Conservation (phyloP, 1,140 invertebrate genomes). For the Lordiphosa collinella region DNA sequence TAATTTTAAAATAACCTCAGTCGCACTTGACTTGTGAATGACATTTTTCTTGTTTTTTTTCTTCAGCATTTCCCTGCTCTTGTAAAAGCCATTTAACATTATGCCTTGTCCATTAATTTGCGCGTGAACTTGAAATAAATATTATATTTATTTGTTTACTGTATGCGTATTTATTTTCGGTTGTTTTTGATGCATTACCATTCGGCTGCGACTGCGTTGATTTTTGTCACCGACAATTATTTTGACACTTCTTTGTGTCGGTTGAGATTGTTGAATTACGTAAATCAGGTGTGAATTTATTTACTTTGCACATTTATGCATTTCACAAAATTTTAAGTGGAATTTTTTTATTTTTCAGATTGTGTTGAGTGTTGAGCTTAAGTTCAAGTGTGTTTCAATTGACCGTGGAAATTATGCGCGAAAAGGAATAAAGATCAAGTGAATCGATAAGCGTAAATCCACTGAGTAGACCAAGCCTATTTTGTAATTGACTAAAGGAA, state of each 20-base stretch:
- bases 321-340: constrained; percentile 36
- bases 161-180: too few species aligned
- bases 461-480: background rate
- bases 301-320: constrained; percentile 66
- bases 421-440: constrained; percentile 36
- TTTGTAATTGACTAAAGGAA: background rate
- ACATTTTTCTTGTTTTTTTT: background rate
- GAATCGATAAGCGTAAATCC: constrained; percentile 14
- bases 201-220: constrained; percentile 22
- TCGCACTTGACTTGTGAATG: background rate
- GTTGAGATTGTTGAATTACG: constrained; percentile 42
- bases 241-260: constrained; percentile 62
- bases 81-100: constrained; percentile 14
- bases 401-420: constrained; percentile 56
- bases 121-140: constrained; percentile 48
- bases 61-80: constrained; percentile 14
- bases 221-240: constrained; percentile 59
- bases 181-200: constrained; percentile 56
- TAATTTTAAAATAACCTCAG: too few species aligned
- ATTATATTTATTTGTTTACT: constrained; percentile 20
- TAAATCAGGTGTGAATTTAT: constrained; percentile 69
- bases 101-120: constrained; percentile 26
- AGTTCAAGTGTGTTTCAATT: constrained; percentile 54
- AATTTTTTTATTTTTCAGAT: constrained; percentile 12
- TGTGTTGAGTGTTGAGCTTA: constrained; percentile 10